A percentile compares a stretch with the other conserved stretches of the same genome.
phyloP scores from a whole-genome alignment of 2,888 invertebrate genomes.

The Cheilosia vulpina region DNA sequence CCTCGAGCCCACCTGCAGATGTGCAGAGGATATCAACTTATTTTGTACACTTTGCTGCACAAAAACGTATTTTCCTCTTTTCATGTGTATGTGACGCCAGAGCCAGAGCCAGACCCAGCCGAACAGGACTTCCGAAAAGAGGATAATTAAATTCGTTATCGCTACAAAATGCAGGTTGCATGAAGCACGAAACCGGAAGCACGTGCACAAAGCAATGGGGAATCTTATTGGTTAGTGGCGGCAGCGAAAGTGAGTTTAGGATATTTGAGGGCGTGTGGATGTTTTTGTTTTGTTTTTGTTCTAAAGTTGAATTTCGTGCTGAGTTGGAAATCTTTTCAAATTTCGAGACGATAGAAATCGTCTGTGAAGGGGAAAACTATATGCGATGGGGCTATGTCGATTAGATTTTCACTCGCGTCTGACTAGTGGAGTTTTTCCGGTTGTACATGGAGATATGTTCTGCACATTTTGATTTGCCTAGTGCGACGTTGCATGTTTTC shows the following conservation, averaged over 20 bases:
- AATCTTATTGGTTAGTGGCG: constrained; percentile 1
- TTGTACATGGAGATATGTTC: not conserved
- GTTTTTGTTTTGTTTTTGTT: not conserved
- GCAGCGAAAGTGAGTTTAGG: constrained; percentile 17
- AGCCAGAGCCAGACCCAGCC: constrained; percentile 7
- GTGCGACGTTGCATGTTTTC: not conserved
- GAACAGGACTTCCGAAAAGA: constrained; percentile 33
- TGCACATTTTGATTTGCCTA: no score
- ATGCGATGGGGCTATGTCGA: not conserved
- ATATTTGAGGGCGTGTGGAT: not conserved
- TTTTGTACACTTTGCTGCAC: no score
- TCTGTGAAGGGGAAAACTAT: not conserved
- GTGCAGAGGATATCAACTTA: no score
- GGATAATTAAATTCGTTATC: constrained; percentile 64
- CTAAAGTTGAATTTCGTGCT: not conserved
- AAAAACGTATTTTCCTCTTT: no score
- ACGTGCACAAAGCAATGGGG: constrained; percentile 25
- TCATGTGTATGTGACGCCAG: constrained; percentile 3
- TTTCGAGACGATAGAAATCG: not conserved
- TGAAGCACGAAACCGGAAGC: constrained; percentile 37
- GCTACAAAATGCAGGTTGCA: constrained; percentile 47
- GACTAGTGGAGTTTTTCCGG: not conserved
- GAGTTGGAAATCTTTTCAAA: constrained; percentile 22
- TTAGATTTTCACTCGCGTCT: not conserved
- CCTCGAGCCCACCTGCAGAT: no score